Conservation (phyloP, 2,888 invertebrate genomes). For the Epinotia bilunana region DNA sequence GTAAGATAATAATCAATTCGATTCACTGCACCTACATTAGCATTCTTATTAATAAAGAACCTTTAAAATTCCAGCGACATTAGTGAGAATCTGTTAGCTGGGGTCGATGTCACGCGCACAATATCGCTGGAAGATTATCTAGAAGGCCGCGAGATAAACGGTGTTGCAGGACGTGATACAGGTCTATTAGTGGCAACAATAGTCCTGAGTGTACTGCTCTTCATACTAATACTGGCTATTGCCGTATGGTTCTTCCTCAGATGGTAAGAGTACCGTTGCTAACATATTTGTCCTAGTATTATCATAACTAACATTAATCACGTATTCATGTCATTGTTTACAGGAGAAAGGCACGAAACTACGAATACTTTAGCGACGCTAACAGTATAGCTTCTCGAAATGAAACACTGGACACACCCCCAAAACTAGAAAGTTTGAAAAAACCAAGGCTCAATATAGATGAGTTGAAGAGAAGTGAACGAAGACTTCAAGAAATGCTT, state of each 20-base stretch:
- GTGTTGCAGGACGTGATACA: conserved; percentile 62
- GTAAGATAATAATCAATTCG: conserved; percentile 57
- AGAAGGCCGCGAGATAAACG: conserved; percentile 58
- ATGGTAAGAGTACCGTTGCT: conserved; percentile 68
- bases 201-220: conserved; percentile 69
- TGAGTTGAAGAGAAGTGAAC: conserved; percentile 73
- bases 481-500: conserved; percentile 72
- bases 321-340: conserved; percentile 50
- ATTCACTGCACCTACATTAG: conserved; percentile 30
- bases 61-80: conserved; percentile 67
- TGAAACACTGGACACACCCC: conserved; percentile 55
- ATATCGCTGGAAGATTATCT: conserved; percentile 76
- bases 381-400: conserved; percentile 65
- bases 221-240: conserved; percentile 66
- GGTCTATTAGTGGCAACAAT: conserved; percentile 75
- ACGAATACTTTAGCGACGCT: conserved; percentile 66
- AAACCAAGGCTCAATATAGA: conserved; percentile 71
- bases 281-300: conserved; percentile 48
- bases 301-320: conserved; percentile 46
- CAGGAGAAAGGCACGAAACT: conserved; percentile 66
- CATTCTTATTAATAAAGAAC: conserved; percentile 29
- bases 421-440: conserved; percentile 56
- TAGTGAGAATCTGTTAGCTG: conserved; percentile 57
- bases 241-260: conserved; percentile 69
- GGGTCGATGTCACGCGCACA: conserved; percentile 62